These are phyloP conservation scores for Pelodiscus sinensis DNA, from an alignment of 2,113 vertebrate species.

Conservation along the genomic window DNA sequence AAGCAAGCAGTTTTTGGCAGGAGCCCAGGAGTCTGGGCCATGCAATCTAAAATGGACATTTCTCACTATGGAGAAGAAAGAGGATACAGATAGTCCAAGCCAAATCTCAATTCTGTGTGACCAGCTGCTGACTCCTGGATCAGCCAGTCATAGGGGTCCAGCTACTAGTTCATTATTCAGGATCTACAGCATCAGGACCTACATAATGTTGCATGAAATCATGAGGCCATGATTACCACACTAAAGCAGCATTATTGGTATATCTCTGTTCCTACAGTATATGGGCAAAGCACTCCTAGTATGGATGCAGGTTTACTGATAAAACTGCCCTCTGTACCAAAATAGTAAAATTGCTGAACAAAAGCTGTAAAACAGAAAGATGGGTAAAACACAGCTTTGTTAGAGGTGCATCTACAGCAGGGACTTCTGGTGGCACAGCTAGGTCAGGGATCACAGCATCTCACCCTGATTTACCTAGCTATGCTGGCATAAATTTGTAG, in stretches of 20 bases:
- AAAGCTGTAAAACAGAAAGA: background rate
- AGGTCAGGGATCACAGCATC: background rate
- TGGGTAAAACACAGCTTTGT: background rate
- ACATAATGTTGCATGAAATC: background rate
- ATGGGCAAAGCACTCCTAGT: background rate
- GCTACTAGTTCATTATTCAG: background rate
- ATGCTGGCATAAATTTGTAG: background rate
- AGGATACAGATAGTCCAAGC: background rate
- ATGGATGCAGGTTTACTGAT: background rate
- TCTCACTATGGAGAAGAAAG: background rate
- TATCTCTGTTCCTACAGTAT: background rate
- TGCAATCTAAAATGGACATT: background rate
- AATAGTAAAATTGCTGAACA: background rate
- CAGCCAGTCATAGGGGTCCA: background rate
- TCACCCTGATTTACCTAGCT: background rate
- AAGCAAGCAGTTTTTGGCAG: background rate
- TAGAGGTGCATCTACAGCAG: background rate
- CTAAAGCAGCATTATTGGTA: background rate
- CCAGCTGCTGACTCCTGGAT: background rate
- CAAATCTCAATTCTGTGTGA: background rate
- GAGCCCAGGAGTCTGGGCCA: background rate
- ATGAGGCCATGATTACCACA: background rate
- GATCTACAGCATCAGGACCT: background rate
- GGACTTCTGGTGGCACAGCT: background rate
- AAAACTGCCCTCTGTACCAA: background rate